Evolutionary conservation across 2,797 vertebrate genomes (phyloP), one percentile per base, ranked within the genome.

Genomic region (Melanotaenia pygmaea): DNA sequence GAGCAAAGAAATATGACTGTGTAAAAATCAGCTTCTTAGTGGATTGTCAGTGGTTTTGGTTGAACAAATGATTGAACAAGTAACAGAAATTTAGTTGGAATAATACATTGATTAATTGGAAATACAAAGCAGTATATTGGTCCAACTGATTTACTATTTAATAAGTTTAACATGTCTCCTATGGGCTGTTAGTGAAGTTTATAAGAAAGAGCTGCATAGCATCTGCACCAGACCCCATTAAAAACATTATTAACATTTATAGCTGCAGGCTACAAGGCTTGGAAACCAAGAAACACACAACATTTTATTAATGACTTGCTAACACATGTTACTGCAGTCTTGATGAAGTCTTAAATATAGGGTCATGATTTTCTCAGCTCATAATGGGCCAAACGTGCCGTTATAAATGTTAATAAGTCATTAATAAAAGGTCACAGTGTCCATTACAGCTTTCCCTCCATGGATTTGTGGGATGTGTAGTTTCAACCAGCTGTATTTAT

Each of bases 241-340:
- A 76, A 72, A 73, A 65, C 62, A 74, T 30, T 63, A 28, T 79
- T 77, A 79, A 64, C 62, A 72, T 64, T 72, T 67, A 53, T 67
- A 74, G 70, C 81, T 74, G 64, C 58, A 45, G 76, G 81, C 59
- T 61, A 65, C 76, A 68, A 34, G 47, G 58, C 64, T 59, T 82
- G 65, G 65, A 83, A 82, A 85, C 64, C 73, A 76, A 58, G 66
- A 68, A 70, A 45, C 40, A 57, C 56, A 12, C 67, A 57, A 79
- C 74, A 77, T 85, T 77, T 82, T 80, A 81, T 83, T 85, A 84
- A 86, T 77, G 77, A 86, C 64, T 79, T 61, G 57, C 62, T 53
- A 69, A 84, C 76, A 77, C 53, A 60, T 77, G 38, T 72, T 72
- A 85, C 67, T 45, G 67, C 67, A 14, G 56, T 60, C 35, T 8